These are phyloP conservation scores for Microvelia longipes DNA, from an alignment of 1,140 invertebrate genomes.

Conservation along the genomic window DNA sequence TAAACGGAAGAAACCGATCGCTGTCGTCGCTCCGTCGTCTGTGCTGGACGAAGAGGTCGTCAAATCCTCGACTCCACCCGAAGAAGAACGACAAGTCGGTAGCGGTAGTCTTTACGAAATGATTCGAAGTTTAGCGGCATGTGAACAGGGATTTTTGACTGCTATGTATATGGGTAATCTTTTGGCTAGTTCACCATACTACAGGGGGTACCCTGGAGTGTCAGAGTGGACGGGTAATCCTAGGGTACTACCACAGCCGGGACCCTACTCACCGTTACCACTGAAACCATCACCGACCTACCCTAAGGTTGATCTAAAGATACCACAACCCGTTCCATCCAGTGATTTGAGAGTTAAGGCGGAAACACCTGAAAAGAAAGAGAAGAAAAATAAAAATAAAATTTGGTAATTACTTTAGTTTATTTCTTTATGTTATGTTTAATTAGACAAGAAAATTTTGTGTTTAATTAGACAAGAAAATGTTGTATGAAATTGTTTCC, in stretches of 20 bases:
- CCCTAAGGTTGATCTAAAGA: slow-evolving; percentile 10
- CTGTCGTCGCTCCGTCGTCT: slow-evolving; percentile 31
- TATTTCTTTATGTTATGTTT: not conserved
- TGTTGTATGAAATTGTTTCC: no score
- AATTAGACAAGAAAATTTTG: not conserved
- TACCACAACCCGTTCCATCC: slow-evolving; percentile 7
- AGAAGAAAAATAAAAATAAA: not conserved
- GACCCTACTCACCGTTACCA: not conserved
- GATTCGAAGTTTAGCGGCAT: slow-evolving; percentile 26
- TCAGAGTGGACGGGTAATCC: not conserved
- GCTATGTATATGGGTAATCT: slow-evolving; percentile 44
- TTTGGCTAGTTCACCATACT: slow-evolving; percentile 18
- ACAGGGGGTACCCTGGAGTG: not conserved
- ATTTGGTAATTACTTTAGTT: not conserved
- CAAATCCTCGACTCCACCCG: slow-evolving; percentile 7
- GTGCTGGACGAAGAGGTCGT: slow-evolving; percentile 19
- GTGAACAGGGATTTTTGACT: slow-evolving; percentile 40
- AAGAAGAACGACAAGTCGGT: slow-evolving; percentile 10
- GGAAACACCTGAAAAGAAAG: not conserved
- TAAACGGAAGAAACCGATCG: slow-evolving; percentile 34
- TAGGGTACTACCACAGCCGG: not conserved
- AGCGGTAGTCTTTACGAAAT: slow-evolving; percentile 15
- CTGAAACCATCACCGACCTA: slow-evolving; percentile 6
- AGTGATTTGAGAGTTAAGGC: slow-evolving; percentile 2
- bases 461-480: not conserved